Base-by-base conservation (phyloP, 2,888 invertebrate genomes). In the Acheta domesticus region DNA sequence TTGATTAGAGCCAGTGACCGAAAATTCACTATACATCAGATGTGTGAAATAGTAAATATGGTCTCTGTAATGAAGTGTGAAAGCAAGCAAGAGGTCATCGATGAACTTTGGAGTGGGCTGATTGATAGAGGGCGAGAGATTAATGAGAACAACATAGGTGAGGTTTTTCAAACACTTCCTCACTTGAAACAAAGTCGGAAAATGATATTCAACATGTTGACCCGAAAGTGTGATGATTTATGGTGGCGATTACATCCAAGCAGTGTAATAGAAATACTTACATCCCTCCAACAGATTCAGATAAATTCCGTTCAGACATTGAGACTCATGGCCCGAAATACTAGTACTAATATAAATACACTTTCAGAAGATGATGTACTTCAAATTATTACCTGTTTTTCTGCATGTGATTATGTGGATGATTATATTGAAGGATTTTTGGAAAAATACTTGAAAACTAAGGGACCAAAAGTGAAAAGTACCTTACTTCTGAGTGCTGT, bases 51-150 rank as follows among this genome's bases (percentile, higher is more conserved):
- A 81, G 87, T 91, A n/a, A 86, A 86, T 73, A 88, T 89, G 83
- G 86, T 93, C 50, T 88, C 88, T 19, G 86, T 86, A 78, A 89
- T 90, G 83, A 88, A 85, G 50, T 82, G 83, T 76, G 88, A 89
- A 82, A 83, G 85, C 8, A 88, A 87, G 81, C 21, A 75, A 21
- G 49, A 76, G 16, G 90, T 89, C 85, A 88, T 91, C 80, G 92
- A 93, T 83, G 90, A 91, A 84, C 85, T 93, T 74, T 93, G 93
- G 93, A 87, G 90, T 80, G 92, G 92, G 14, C 89, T 93, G 83
- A 86, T 89, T 23, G 90, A 89, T 81, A 89, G 88, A 79, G 89
- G 91, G 83, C 84, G 87, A 62, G 89, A 91, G 49, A 91, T 93
- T 74, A 86, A 89, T 85, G 89, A 89, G 80, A 86, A 86, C 14